Percentiles rank a stretch among this genome's conserved stretches.
Evolutionary conservation across 2,888 invertebrate species (phyloP).

Genomic region (Meiosimyza decipiens): DNA sequence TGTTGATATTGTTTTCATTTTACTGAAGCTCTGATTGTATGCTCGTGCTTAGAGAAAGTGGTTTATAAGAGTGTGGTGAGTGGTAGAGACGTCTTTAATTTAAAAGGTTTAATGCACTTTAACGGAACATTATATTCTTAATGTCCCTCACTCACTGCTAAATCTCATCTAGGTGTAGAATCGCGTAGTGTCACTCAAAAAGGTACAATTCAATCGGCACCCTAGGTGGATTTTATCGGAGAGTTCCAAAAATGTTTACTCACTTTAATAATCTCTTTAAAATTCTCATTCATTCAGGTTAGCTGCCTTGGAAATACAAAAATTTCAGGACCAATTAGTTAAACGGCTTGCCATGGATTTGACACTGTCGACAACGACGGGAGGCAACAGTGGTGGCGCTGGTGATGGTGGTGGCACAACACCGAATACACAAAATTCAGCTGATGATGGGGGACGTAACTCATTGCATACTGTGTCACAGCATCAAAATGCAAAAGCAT

Average conservation of each 20-base stretch:
- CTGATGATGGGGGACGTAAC: slow-evolving; percentile 41
- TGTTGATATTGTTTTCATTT: slow-evolving; percentile 35
- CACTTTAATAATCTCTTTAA: too few relatives aligned
- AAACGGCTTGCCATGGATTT: slow-evolving; percentile 78
- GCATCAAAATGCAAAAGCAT: slow-evolving; percentile 41
- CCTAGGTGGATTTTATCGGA: too few relatives aligned
- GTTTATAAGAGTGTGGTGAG: too few relatives aligned
- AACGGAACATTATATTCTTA: too few relatives aligned
- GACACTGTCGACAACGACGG: slow-evolving; percentile 63
- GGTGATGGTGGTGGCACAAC: not conserved
- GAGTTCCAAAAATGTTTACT: too few relatives aligned
- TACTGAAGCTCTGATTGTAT: not conserved
- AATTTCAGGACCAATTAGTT: slow-evolving; percentile 82
- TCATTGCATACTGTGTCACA: slow-evolving; percentile 49
- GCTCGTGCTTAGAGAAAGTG: too few relatives aligned
- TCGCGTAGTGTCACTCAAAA: too few relatives aligned
- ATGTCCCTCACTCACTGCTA: too few relatives aligned
- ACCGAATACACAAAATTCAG: not conserved
- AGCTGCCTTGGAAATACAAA: slow-evolving; percentile 61
- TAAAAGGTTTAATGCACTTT: too few relatives aligned
- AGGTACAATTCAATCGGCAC: too few relatives aligned
- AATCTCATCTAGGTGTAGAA: too few relatives aligned
- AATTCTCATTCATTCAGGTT: slow-evolving; percentile 45
- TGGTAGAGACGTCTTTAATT: too few relatives aligned
- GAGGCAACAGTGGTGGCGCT: not conserved